Percentiles rank a stretch among this genome's conserved stretches.
Conservation (phyloP, 2,888 invertebrate genomes). For the Frankliniella fusca region DNA sequence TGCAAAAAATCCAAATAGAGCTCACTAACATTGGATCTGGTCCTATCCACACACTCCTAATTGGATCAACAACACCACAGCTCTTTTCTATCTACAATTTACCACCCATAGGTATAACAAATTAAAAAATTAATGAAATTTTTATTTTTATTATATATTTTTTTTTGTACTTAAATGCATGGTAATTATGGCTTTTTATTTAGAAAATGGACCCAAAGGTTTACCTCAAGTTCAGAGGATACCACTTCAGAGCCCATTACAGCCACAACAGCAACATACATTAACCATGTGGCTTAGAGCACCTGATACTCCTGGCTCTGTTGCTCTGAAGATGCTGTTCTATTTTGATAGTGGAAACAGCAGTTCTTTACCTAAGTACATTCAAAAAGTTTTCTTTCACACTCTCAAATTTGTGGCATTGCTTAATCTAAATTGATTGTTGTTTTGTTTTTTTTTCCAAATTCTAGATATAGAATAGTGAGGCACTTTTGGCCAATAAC, state of each 20-base stretch:
- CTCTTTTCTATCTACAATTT: slow-evolving; percentile 54
- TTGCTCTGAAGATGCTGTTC: slow-evolving; percentile 63
- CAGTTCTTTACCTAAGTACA: slow-evolving; percentile 34
- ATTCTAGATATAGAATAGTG: slow-evolving; percentile 56
- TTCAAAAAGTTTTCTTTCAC: not conserved
- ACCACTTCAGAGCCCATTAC: slow-evolving; percentile 47
- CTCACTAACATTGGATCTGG: slow-evolving; percentile 66
- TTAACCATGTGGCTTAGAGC: slow-evolving; percentile 66
- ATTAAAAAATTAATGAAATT: not conserved
- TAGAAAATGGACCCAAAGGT: slow-evolving; percentile 19
- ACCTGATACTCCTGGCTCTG: slow-evolving; percentile 59
- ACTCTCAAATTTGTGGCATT: slow-evolving; percentile 19
- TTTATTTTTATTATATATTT: not conserved
- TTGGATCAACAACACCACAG: slow-evolving; percentile 68
- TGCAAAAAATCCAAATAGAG: slow-evolving; percentile 63
- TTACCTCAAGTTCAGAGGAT: not conserved
- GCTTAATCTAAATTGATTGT: slow-evolving; percentile 26
- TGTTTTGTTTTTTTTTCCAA: slow-evolving; percentile 28
- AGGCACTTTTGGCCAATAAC: slow-evolving; percentile 62
- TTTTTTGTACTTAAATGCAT: not conserved
- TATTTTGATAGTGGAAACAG: slow-evolving; percentile 59
- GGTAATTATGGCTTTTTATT: not conserved
- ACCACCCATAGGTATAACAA: slow-evolving; percentile 35
- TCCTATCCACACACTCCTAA: slow-evolving; percentile 57
- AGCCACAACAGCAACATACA: slow-evolving; percentile 52